These are phyloP conservation scores for Ochotona curzoniae DNA, from an alignment of 2,113 vertebrate genomes.

Conservation along the genomic window DNA sequence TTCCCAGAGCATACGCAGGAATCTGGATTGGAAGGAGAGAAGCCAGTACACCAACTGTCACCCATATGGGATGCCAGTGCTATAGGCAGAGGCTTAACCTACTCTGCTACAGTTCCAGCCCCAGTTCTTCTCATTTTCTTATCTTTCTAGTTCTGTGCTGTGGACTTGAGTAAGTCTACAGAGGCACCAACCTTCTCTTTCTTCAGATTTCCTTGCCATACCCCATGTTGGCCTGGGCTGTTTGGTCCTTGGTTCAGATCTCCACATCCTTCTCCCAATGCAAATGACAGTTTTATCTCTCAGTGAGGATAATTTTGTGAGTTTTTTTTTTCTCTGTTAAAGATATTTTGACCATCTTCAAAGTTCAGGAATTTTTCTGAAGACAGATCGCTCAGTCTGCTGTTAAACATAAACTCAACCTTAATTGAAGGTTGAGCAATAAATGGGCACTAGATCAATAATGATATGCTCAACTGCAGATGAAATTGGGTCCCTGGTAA, in stretches of 20 bases:
- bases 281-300: neutral
- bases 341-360: neutral
- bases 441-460: neutral
- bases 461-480: neutral
- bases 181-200: neutral
- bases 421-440: neutral
- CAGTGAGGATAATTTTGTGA: neutral
- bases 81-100: no score
- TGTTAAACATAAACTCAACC: neutral
- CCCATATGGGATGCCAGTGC: no score
- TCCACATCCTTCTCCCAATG: neutral
- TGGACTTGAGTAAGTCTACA: neutral
- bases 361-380: neutral
- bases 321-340: neutral
- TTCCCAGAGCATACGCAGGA: no score
- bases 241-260: neutral
- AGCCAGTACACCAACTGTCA: no score
- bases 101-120: no score
- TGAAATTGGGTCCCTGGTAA: neutral
- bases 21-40: no score
- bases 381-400: neutral
- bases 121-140: neutral
- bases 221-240: rapidly evolving
- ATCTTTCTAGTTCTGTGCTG: neutral
- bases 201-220: neutral